These are phyloP conservation scores for Pampusana beccarii DNA, from an alignment of 2,113 vertebrate genomes.

Conservation along the genomic window DNA sequence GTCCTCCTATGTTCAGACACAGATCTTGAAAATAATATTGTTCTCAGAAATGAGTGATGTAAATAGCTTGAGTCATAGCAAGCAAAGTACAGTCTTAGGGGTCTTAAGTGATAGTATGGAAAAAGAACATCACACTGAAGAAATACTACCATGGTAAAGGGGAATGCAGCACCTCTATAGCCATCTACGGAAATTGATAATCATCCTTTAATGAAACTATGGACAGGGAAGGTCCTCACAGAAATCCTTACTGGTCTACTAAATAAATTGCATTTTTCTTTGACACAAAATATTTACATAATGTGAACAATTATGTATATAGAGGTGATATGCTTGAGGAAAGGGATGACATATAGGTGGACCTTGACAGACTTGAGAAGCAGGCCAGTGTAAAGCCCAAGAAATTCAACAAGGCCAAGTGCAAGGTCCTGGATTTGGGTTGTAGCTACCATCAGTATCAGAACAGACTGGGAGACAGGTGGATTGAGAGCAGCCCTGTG, in stretches of 20 bases:
- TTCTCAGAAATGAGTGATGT: not conserved
- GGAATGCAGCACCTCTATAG: not conserved
- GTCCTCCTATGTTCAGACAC: not conserved
- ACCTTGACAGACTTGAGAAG: not conserved
- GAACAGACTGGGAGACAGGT: not conserved
- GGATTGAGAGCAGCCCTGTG: not conserved
- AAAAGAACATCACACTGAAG: not conserved
- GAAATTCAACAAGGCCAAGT: not conserved
- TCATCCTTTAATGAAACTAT: not conserved
- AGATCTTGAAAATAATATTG: not conserved
- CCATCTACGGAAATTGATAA: not conserved
- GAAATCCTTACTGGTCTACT: not conserved
- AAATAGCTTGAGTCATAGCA: not conserved
- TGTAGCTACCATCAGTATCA: not conserved
- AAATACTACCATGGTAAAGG: not conserved
- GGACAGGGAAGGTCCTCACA: not conserved
- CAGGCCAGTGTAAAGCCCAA: not conserved
- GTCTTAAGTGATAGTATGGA: not conserved
- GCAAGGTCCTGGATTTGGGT: not conserved
- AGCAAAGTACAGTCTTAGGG: not conserved
- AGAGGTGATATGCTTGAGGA: rapidly evolving
- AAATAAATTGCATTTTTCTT: not conserved
- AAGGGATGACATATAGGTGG: not conserved
- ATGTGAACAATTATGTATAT: not conserved
- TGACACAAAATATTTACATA: not conserved